Percentiles rank a stretch among this genome's conserved stretches.
These are phyloP conservation scores for Poecilus cupreus DNA, from an alignment of 2,888 invertebrate genomes.

Conservation along the genomic window DNA sequence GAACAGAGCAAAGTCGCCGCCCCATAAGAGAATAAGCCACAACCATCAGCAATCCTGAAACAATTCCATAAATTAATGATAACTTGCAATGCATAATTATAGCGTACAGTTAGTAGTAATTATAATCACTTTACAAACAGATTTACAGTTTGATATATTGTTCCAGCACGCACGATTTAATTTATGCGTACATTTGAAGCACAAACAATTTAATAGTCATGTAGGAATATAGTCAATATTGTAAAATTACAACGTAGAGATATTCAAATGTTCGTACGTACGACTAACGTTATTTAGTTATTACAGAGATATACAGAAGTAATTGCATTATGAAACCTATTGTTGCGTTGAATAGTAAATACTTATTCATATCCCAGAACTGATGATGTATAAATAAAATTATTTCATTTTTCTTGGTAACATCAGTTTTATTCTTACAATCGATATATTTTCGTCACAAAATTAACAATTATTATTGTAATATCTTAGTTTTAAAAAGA, in stretches of 20 bases:
- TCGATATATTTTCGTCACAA: too few species aligned
- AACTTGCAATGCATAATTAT: neutral
- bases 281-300: neutral
- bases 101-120: neutral
- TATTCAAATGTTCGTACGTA: neutral
- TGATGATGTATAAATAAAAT: too few species aligned
- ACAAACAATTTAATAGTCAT: neutral
- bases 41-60: conserved; percentile 79
- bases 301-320: too few species aligned
- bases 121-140: neutral
- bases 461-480: too few species aligned
- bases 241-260: neutral
- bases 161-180: neutral
- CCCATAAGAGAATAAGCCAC: conserved; percentile 83
- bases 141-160: neutral
- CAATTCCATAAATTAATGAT: conserved; percentile 41
- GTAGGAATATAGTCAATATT: neutral
- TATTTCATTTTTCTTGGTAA: too few species aligned
- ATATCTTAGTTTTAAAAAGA: too few species aligned
- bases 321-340: too few species aligned
- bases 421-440: too few species aligned
- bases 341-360: too few species aligned
- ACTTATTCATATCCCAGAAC: too few species aligned
- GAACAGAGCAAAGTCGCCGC: conserved; percentile 79
- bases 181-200: neutral